These are phyloP conservation scores for Sycophila sp. DNA, from an alignment of 1,140 invertebrate species.

Conservation along the genomic window DNA sequence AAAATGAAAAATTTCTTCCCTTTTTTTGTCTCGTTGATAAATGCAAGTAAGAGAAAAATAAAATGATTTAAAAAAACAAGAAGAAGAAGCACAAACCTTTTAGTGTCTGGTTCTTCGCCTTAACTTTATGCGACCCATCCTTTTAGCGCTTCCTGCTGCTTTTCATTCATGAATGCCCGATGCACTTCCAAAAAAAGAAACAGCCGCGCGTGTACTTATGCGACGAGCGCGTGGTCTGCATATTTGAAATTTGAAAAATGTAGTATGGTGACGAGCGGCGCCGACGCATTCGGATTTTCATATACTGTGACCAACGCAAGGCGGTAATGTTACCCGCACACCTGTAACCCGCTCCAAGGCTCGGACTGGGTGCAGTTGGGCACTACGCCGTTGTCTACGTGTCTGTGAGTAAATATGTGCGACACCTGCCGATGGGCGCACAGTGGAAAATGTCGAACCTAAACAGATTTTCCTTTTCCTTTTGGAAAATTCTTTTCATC, in stretches of 20 bases:
- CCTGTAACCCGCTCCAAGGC: neutral
- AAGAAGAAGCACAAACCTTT: too few species aligned
- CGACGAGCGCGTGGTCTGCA: neutral
- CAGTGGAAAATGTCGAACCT: slow-evolving; percentile 26
- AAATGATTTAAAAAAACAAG: slow-evolving; percentile 33
- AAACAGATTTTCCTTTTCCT: slow-evolving; percentile 13
- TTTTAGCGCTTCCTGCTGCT: neutral
- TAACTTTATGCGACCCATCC: neutral
- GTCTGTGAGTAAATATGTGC: slow-evolving; percentile 15
- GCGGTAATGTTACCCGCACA: neutral
- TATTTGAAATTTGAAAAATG: neutral
- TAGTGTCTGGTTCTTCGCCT: too few species aligned
- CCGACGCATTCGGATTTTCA: neutral
- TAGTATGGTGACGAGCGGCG: neutral
- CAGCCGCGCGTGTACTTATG: too few species aligned
- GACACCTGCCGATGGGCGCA: neutral
- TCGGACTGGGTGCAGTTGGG: neutral
- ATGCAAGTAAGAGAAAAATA: slow-evolving; percentile 33
- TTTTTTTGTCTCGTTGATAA: slow-evolving; percentile 39
- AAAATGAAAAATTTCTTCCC: slow-evolving; percentile 26
- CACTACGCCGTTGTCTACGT: neutral
- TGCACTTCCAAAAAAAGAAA: neutral
- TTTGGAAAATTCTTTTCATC: slow-evolving; percentile 6
- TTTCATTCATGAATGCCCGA: slow-evolving; percentile 1
- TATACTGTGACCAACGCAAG: neutral